phyloP scores from a whole-genome alignment of 2,888 invertebrate genomes.

The Xestia rhomboidea region DNA sequence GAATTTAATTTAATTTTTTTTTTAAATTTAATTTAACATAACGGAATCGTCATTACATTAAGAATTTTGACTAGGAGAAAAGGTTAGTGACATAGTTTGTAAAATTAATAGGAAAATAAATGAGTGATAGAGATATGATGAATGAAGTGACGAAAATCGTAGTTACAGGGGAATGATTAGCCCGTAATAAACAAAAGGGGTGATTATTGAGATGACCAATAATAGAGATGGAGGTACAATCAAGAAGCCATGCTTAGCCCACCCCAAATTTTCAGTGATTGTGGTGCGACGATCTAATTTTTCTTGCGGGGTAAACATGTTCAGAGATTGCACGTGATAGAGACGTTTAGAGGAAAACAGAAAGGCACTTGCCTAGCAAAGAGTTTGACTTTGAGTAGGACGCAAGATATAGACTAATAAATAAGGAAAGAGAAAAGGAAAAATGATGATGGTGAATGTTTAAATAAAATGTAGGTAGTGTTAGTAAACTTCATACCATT shows the following conservation, averaged over 20 bases:
- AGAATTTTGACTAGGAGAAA: neutral
- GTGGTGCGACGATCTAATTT: neutral
- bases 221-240: neutral
- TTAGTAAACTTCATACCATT: conserved; percentile 46
- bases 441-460: neutral
- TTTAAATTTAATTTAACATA: no score
- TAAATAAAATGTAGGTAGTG: conserved; percentile 6
- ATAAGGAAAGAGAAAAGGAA: neutral
- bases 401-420: neutral
- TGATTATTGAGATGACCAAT: neutral
- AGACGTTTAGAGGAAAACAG: neutral
- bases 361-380: neutral
- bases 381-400: no score
- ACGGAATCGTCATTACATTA: neutral
- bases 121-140: no score
- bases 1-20: no score
- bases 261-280: neutral
- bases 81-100: neutral
- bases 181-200: neutral
- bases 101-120: neutral
- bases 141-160: neutral
- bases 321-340: neutral
- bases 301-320: neutral
- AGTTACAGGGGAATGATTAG: neutral
- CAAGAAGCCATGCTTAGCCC: neutral